These are phyloP conservation scores for Stenurella melanura DNA, from an alignment of 2,888 invertebrate species.

Conservation along the genomic window DNA sequence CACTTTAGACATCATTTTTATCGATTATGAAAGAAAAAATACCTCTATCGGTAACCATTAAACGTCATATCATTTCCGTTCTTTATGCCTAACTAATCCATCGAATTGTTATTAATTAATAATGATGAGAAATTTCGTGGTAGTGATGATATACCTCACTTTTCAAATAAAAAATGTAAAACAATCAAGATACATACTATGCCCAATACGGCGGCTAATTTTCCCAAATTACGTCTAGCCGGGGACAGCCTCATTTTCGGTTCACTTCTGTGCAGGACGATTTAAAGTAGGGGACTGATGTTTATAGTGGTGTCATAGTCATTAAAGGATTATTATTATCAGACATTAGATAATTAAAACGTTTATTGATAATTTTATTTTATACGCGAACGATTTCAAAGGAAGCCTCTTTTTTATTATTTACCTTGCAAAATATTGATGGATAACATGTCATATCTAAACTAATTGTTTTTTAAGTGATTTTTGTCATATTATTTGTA, in stretches of 20 bases:
- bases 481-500: not conserved
- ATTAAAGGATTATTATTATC: constrained; percentile 40
- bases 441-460: not conserved
- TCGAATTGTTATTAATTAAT: no score
- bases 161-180: not conserved
- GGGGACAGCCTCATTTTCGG: constrained; percentile 47
- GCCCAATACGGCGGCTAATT: constrained; percentile 47
- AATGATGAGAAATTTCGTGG: no score
- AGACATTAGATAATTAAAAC: constrained; percentile 36
- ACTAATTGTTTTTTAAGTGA: not conserved
- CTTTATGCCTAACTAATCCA: no score
- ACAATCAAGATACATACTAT: constrained; percentile 46
- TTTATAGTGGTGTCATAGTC: not conserved
- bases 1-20: no score
- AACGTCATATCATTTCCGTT: no score
- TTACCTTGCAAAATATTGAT: constrained; percentile 18
- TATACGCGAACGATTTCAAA: constrained; percentile 24
- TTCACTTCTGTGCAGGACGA: not conserved
- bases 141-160: not conserved
- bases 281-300: constrained; percentile 24
- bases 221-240: constrained; percentile 43
- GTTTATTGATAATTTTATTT: constrained; percentile 28
- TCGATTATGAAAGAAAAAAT: no score
- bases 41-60: no score
- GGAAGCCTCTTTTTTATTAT: constrained; percentile 17